phyloP scores from a whole-genome alignment of 2,797 vertebrate genomes.

The Onychomys leucogaster region DNA sequence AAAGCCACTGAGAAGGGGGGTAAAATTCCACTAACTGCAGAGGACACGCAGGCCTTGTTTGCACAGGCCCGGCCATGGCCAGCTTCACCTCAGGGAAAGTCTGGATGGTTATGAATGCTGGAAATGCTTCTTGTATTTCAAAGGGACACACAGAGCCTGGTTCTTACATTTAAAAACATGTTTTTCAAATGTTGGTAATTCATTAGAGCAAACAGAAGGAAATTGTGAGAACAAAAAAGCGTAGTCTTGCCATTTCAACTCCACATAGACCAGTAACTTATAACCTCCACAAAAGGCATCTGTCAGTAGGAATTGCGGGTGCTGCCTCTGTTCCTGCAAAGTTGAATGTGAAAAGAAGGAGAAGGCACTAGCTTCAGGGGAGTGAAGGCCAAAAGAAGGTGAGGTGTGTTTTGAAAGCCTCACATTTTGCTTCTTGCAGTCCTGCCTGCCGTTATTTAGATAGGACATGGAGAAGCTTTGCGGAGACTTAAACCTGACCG shows the following conservation, averaged over 20 bases:
- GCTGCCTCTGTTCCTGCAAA: not conserved
- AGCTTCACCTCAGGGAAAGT: not conserved
- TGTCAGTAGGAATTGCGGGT: not conserved
- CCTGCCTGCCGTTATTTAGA: not conserved
- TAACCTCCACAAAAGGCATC: not conserved
- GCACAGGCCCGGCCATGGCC: not conserved
- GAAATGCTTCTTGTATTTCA: constrained; percentile 17
- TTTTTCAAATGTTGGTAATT: constrained; percentile 48
- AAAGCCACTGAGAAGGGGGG: not conserved
- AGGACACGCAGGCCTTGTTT: not conserved
- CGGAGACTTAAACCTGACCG: not conserved
- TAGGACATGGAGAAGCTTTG: not conserved
- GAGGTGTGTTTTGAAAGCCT: not conserved
- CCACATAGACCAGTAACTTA: not conserved
- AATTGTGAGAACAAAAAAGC: not conserved
- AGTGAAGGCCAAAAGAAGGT: not conserved
- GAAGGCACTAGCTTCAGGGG: no score
- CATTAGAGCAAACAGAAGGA: not conserved
- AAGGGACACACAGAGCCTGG: not conserved
- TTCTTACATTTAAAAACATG: not conserved
- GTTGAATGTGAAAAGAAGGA: not conserved
- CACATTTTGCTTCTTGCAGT: not conserved
- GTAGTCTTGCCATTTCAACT: not conserved
- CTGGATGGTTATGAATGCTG: not conserved
- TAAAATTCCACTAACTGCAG: not conserved